These are phyloP conservation scores for Haemorhous mexicanus DNA, from an alignment of 2,113 vertebrate species.

Conservation along the genomic window DNA sequence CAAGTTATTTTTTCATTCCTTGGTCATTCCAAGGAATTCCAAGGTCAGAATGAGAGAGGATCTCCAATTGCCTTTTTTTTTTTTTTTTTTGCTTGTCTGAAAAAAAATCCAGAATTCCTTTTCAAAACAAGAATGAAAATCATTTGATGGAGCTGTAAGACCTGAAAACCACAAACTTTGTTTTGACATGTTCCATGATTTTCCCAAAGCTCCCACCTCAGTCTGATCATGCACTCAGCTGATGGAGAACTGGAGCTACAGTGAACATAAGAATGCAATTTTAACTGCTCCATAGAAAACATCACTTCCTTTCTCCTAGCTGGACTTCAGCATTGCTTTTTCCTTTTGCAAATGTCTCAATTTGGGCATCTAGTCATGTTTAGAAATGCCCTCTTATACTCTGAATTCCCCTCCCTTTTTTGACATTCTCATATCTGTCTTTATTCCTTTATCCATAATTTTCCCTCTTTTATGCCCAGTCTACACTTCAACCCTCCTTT, in stretches of 20 bases:
- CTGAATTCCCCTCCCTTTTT: background rate
- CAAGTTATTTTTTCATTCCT: background rate
- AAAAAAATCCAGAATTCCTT: background rate
- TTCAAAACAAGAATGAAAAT: background rate
- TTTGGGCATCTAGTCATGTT: background rate
- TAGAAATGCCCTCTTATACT: fast-evolving
- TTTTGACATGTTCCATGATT: background rate
- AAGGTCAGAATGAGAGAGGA: background rate
- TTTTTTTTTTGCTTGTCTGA: background rate
- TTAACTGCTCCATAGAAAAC: background rate
- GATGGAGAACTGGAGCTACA: background rate
- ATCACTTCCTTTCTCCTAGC: background rate
- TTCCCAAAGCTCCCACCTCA: background rate
- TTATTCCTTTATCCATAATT: background rate
- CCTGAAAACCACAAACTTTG: background rate
- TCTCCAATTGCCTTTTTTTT: background rate
- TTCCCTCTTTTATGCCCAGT: background rate
- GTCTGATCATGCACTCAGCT: background rate
- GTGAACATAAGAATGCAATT: background rate
- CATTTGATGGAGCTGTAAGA: background rate
- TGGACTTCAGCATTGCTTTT: background rate
- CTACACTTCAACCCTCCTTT: background rate
- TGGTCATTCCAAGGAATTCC: background rate
- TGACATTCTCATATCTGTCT: background rate
- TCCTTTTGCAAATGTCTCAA: background rate